Evolutionary conservation across 2,797 vertebrate genomes (phyloP), one percentile per base, ranked within the genome.

Genomic region (Phrynocephalus vlangalii): DNA sequence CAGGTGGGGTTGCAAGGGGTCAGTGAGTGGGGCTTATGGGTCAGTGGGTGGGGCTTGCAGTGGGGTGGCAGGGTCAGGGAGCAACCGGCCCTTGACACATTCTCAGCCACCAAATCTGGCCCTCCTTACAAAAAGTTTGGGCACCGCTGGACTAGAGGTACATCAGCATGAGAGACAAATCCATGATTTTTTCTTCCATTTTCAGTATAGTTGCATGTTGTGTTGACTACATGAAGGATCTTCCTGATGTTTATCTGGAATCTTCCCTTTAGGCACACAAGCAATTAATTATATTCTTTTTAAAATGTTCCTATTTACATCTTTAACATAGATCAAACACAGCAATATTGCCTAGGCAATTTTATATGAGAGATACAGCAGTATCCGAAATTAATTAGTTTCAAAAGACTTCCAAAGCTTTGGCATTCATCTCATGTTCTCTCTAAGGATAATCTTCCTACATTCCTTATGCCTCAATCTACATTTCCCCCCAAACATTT

Each of bases 341-440:
- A 72, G n/a, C 0, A 82, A 4, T 3, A 67, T 90, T 3, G 44
- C 75, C 22, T 79, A 7, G n/a, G 6, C 38, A 90, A 6, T 75
- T 91, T 90, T 83, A 48, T 73, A 4, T 73, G 90, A 86, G 52
- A 82, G 9, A 85, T 84, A 79, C 50, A 86, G 33, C 48, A 4
- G 2, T 83, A 71, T 50, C 38, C 87, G 33, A 73, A 38, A 88
- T 85, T 67, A 80, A 70, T 66, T 76, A 78, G 76, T 72, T 84
- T 81, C 56, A 84, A 38, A 79, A 83, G 9, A n/a, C 60, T 87
- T 89, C 6, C 6, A 76, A 78, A 48, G 50, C 1, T 3, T n/a
- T 22, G 89, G 0, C 72, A 11, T 71, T 63, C 79, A 50, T 7
- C 28, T 73, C 24, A 26, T 82, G 6, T 48, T 88, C 3, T 30